A percentile compares a stretch with the other conserved stretches of the same genome.
phyloP scores from a whole-genome alignment of 2,888 invertebrate species.

The Autographa gamma region DNA sequence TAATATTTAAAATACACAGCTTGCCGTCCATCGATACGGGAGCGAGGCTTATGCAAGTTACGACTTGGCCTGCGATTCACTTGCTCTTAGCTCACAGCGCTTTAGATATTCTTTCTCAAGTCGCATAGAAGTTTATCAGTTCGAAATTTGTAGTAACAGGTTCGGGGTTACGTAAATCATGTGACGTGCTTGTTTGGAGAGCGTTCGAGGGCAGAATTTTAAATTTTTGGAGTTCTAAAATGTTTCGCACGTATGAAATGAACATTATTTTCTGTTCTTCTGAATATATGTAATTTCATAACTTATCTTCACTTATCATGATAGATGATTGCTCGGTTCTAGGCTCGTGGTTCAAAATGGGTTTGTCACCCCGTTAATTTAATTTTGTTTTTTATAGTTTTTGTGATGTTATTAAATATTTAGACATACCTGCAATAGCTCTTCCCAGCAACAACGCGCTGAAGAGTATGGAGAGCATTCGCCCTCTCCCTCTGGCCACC shows the following conservation, averaged over 20 bases:
- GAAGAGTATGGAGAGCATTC: constrained; percentile 83
- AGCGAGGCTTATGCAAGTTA: constrained; percentile 54
- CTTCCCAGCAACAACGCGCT: constrained; percentile 84
- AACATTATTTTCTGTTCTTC: too few species aligned
- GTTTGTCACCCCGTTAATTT: too few species aligned
- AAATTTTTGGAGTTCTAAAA: constrained; percentile 7
- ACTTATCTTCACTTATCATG: too few species aligned
- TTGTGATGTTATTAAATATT: neutral
- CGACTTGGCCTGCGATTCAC: constrained; percentile 36
- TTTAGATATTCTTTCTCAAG: constrained; percentile 37
- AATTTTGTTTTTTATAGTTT: too few species aligned
- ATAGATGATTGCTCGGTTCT: too few species aligned
- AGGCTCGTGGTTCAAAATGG: too few species aligned
- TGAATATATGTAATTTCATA: too few species aligned
- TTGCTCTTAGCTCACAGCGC: constrained; percentile 29
- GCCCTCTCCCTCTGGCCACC: constrained; percentile 75
- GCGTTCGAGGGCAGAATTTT: constrained; percentile 6
- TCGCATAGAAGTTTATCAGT: constrained; percentile 38
- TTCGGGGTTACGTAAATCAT: constrained; percentile 17
- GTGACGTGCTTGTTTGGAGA: neutral
- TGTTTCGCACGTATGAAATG: neutral
- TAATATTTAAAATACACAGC: constrained; percentile 57
- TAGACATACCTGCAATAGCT: constrained; percentile 81
- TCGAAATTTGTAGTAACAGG: constrained; percentile 20
- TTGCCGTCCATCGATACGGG: constrained; percentile 53